Base-by-base conservation (phyloP, 1,140 invertebrate genomes). In the Limonius californicus region DNA sequence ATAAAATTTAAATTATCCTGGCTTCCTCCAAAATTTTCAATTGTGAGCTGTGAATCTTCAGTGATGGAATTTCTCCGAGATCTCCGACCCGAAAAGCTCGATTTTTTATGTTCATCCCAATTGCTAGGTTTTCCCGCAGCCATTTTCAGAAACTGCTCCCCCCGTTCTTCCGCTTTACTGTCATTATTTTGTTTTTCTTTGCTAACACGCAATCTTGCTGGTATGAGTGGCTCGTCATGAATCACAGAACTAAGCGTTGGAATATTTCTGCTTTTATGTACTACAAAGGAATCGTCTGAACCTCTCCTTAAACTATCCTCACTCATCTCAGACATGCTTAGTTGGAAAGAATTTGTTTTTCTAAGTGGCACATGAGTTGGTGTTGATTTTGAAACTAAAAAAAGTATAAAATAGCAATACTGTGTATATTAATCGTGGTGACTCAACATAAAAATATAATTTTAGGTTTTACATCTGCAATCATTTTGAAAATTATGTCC, bases 1-100 rank as follows among this genome's bases (percentile, higher is more conserved):
- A 84, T 80, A 69, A 85, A 85, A 76, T 86, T 85, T 45, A 89
- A 72, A 60, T 88, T 84, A 74, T 89, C 91, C 81, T 92, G 89
- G 68, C 86, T 90, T 50, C 91, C 92, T 21, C 92, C 92, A 78
- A 95, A 94, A 77, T 95, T 94, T 80, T 95, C 92, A 21, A 94
- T 89, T 0, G 92, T 94, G 62, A 95, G 77, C 76, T 94, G 88
- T 21, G 91, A 94, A 72, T 94, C 92, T 72, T 94, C 92, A 35
- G 88, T 87, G 50, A 91, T 82, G 43, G 91, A 94, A 74, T 92
- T 92, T 45, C 91, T 81, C 27, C 92, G 80, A 8, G 91, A 94
- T 21, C 92, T 83, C 45, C 92, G 82, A 50, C 89, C 92, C 42
- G 90, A 90, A 75, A 88, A 92, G 68, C 86, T 88, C 27, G 80